Evolutionary conservation across 2,113 vertebrate genomes (phyloP).

Genomic region (Zapornia atra): DNA sequence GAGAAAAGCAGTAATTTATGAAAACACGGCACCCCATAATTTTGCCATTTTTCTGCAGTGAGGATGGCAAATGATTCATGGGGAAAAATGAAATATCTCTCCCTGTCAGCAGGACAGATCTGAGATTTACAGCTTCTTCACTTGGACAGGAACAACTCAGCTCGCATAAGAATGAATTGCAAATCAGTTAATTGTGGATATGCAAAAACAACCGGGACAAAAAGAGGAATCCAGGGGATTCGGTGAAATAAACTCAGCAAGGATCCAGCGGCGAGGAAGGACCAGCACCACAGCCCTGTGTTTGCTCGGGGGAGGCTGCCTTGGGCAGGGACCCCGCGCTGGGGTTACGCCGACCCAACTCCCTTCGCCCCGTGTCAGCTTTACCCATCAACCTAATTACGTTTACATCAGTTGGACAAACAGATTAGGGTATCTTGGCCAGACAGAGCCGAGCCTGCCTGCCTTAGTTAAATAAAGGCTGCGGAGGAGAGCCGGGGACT

Average conservation of each 20-base stretch:
- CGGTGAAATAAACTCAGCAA: neutral
- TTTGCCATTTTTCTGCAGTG: conserved; percentile 84
- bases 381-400: neutral
- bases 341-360: neutral
- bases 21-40: conserved; percentile 81
- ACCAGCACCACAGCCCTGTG: neutral
- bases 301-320: neutral
- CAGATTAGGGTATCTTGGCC: neutral
- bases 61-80: conserved; percentile 83
- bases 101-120: conserved; percentile 79
- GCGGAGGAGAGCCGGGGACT: neutral
- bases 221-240: too few species aligned
- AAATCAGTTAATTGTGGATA: conserved; percentile 77
- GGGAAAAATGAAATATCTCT: conserved; percentile 81
- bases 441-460: neutral
- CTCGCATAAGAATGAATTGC: conserved; percentile 79
- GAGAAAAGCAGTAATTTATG: conserved; percentile 76
- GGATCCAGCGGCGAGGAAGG: neutral
- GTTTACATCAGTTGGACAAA: neutral
- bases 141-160: conserved; percentile 75
- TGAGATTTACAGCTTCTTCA: conserved; percentile 83
- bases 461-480: neutral
- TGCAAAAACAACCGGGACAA: neutral
- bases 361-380: neutral
- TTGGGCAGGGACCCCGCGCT: neutral